Conservation (phyloP, 2,797 vertebrate species). For the Parambassis ranga region DNA sequence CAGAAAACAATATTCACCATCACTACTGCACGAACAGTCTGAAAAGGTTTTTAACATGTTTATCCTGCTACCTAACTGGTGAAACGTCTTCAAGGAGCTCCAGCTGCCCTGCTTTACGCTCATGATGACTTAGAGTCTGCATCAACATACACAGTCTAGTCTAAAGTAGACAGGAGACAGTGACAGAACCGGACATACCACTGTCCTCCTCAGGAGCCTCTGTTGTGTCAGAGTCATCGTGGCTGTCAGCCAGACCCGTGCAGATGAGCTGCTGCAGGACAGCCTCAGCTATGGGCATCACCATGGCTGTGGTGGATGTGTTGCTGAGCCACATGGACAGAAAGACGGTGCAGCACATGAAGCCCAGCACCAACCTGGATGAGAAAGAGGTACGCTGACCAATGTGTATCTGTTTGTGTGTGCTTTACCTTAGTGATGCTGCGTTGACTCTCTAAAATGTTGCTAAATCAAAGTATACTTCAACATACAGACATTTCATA, state of each 20-base stretch:
- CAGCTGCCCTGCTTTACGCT: no score
- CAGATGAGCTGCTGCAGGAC: slow-evolving; percentile 94
- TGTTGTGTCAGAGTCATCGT: slow-evolving; percentile 79
- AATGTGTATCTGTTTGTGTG: background rate
- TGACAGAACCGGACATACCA: slow-evolving; percentile 46
- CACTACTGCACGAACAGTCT: no score
- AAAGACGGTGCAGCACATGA: slow-evolving; percentile 96
- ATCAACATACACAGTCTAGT: background rate
- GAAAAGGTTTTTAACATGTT: no score
- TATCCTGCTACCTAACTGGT: no score
- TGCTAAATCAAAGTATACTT: no score
- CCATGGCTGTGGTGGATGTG: slow-evolving; percentile 98
- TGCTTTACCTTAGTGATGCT: no score
- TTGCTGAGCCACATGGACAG: slow-evolving; percentile 99
- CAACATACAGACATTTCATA: no score
- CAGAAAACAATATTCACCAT: background rate
- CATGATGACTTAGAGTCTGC: no score
- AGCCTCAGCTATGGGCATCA: slow-evolving; percentile 97
- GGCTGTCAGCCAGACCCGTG: slow-evolving; percentile 79
- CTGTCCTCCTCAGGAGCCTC: slow-evolving; percentile 70
- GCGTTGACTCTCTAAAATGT: no score
- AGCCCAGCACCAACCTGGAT: slow-evolving; percentile 92
- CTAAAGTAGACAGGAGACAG: no score
- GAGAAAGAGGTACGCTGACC: background rate
- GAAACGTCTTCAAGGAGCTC: no score